A percentile compares a stretch with the other conserved stretches of the same genome.
These are phyloP conservation scores for Drosophila nigricruria DNA, from an alignment of 2,888 invertebrate species.

Conservation along the genomic window DNA sequence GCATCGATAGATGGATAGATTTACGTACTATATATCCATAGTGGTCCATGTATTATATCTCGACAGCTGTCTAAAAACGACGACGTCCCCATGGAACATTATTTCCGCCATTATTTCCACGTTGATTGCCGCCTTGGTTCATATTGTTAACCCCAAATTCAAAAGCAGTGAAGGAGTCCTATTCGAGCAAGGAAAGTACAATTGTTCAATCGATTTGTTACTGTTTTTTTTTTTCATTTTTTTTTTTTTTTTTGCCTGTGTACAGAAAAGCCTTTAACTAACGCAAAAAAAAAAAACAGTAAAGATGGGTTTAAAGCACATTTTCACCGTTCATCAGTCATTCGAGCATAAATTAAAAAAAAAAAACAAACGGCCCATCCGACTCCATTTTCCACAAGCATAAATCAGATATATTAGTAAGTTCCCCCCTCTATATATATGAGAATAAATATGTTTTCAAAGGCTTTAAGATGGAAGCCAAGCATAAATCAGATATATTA, in stretches of 20 bases:
- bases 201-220: slow-evolving; percentile 69
- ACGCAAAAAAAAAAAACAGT: too few relatives aligned
- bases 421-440: too few relatives aligned
- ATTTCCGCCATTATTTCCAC: slow-evolving; percentile 83
- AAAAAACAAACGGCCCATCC: too few relatives aligned
- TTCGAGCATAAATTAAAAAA: too few relatives aligned
- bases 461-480: too few relatives aligned
- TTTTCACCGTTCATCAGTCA: too few relatives aligned
- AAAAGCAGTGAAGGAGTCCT: slow-evolving; percentile 84
- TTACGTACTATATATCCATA: not conserved
- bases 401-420: too few relatives aligned
- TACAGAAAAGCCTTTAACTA: not conserved
- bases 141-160: slow-evolving; percentile 85
- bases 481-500: too few relatives aligned
- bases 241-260: not conserved
- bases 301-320: too few relatives aligned
- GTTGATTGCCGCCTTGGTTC: slow-evolving; percentile 84
- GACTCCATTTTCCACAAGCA: too few relatives aligned
- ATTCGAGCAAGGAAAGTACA: slow-evolving; percentile 71
- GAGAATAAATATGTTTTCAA: too few relatives aligned
- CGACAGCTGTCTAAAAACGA: slow-evolving; percentile 82
- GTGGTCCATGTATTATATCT: slow-evolving; percentile 9
- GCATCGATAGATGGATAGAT: not conserved
- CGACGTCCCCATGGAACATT: slow-evolving; percentile 85
- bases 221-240: slow-evolving; percentile 25